Evolutionary conservation across 2,797 vertebrate species (phyloP).

Genomic region (Schizopygopsis pylzovi): DNA sequence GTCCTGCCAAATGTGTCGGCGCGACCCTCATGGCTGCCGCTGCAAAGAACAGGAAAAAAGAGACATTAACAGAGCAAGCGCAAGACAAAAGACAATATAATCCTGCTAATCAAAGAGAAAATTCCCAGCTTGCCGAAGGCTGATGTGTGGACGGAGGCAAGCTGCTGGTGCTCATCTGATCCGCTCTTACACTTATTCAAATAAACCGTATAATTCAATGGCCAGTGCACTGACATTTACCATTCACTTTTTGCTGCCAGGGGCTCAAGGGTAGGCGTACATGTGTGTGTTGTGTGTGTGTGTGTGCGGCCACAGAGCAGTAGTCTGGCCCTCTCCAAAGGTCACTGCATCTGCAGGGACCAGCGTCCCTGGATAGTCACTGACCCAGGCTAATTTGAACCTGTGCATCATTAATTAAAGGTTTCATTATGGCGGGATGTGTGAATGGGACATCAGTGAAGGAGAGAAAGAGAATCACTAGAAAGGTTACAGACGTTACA

Average conservation of each 20-base stretch:
- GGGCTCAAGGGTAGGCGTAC: slow-evolving; percentile 6
- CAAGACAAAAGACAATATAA: slow-evolving; percentile 24
- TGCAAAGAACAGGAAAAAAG: slow-evolving; percentile 34
- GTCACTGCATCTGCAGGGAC: slow-evolving; percentile 59
- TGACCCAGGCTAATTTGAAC: slow-evolving; percentile 42
- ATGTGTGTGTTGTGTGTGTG: slow-evolving; percentile 1
- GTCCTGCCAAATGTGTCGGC: slow-evolving; percentile 34
- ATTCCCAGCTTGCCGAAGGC: slow-evolving; percentile 21
- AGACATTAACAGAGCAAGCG: slow-evolving; percentile 22
- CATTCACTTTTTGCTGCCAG: slow-evolving; percentile 45
- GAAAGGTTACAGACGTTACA: slow-evolving; percentile 6
- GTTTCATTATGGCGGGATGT: slow-evolving; percentile 38
- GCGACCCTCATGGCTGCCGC: slow-evolving; percentile 29
- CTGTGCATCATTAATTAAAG: slow-evolving; percentile 54
- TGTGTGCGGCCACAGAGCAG: slow-evolving; percentile 26
- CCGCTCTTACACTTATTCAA: slow-evolving; percentile 41
- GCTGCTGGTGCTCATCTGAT: slow-evolving; percentile 12
- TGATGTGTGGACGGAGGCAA: background rate
- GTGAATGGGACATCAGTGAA: background rate
- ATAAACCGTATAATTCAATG: slow-evolving; percentile 53
- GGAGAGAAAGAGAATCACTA: background rate
- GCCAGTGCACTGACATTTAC: slow-evolving; percentile 62
- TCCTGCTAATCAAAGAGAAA: slow-evolving; percentile 43
- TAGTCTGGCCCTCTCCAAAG: slow-evolving; percentile 56
- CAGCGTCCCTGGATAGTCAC: slow-evolving; percentile 6